These are phyloP conservation scores for Gobio gobio DNA, from an alignment of 2,113 vertebrate species.

Conservation along the genomic window DNA sequence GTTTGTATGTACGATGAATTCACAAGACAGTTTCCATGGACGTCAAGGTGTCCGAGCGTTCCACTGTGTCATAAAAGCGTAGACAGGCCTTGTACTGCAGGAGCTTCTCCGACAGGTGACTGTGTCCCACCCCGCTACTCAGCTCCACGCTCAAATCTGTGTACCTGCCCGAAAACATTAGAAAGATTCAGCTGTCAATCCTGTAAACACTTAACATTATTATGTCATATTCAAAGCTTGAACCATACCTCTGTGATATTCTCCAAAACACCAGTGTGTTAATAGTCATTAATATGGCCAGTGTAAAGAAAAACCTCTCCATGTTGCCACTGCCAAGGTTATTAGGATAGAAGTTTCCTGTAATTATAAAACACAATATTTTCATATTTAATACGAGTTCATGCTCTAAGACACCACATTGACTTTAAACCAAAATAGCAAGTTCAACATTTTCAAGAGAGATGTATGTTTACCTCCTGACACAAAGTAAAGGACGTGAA, in stretches of 20 bases:
- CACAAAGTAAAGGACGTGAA: constrained; percentile 78
- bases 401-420: background rate
- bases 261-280: constrained; percentile 86
- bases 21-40: constrained; percentile 76
- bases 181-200: background rate
- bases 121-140: constrained; percentile 69
- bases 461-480: constrained; percentile 80
- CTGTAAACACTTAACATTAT: background rate
- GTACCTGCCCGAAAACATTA: constrained; percentile 75
- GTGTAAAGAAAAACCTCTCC: constrained; percentile 89
- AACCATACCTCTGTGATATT: constrained; percentile 82
- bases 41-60: constrained; percentile 73
- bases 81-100: constrained; percentile 79
- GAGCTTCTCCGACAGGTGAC: constrained; percentile 81
- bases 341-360: constrained; percentile 91
- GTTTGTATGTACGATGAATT: constrained; percentile 28
- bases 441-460: constrained; percentile 1
- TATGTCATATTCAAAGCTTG: background rate
- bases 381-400: background rate
- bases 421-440: background rate
- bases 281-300: constrained; percentile 83
- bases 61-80: constrained; percentile 81
- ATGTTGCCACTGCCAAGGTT: constrained; percentile 85
- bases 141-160: constrained; percentile 77
- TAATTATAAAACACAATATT: background rate